These are phyloP conservation scores for Chrysomela aeneicollis DNA, from an alignment of 2,888 invertebrate genomes.

Conservation along the genomic window DNA sequence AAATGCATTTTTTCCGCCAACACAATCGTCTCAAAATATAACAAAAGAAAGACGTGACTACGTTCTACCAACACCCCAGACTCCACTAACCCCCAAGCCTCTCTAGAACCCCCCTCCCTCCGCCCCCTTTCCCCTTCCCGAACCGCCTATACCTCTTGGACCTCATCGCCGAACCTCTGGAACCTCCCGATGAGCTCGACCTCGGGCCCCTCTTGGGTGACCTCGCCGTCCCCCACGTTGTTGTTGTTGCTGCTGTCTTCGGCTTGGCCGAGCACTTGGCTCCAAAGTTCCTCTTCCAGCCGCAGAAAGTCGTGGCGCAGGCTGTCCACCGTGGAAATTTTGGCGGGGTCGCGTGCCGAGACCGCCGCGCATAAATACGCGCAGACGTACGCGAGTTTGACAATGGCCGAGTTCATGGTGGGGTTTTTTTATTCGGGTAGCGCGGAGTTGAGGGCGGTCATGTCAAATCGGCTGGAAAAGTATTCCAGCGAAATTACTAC, in stretches of 20 bases:
- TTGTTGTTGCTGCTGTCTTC: constrained; percentile 44
- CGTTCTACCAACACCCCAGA: too few relatives aligned
- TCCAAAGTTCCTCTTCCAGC: constrained; percentile 65
- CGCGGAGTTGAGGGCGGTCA: too few relatives aligned
- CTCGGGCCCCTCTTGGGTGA: constrained; percentile 57
- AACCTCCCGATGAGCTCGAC: constrained; percentile 68
- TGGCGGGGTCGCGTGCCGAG: constrained; percentile 34
- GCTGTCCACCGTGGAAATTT: constrained; percentile 63
- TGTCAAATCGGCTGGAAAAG: too few relatives aligned
- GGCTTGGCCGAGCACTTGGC: constrained; percentile 43
- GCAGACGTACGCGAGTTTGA: constrained; percentile 18
- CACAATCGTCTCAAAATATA: too few relatives aligned
- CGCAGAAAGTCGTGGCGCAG: constrained; percentile 68
- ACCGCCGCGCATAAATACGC: constrained; percentile 6
- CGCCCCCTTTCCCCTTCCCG: too few relatives aligned
- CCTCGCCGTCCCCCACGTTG: constrained; percentile 22
- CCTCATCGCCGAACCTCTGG: constrained; percentile 64
- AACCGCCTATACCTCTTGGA: constrained; percentile 59
- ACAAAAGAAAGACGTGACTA: not conserved
- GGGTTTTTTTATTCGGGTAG: constrained; percentile 2
- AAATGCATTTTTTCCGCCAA: too few relatives aligned
- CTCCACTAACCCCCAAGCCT: too few relatives aligned
- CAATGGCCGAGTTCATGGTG: constrained; percentile 13
- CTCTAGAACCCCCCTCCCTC: too few relatives aligned
- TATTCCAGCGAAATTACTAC: too few relatives aligned